phyloP scores from a whole-genome alignment of 2,797 vertebrate genomes.

The Rhodeus uyekii region DNA sequence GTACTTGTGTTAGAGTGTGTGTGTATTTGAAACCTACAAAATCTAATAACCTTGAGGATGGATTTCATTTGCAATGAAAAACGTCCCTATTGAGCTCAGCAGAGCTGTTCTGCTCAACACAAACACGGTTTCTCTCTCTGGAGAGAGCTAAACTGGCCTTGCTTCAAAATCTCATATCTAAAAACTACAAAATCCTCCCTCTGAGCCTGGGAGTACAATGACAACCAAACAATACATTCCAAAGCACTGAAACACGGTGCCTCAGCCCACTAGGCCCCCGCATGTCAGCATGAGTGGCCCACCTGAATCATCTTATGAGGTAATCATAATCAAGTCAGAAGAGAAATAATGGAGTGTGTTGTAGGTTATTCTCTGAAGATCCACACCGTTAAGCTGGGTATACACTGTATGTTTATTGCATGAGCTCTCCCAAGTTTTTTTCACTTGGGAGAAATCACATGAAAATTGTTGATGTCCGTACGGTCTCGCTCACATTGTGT shows the following conservation, averaged over 20 bases:
- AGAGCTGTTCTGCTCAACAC: constrained; percentile 66
- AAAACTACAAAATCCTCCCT: constrained; percentile 39
- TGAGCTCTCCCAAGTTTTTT: not conserved
- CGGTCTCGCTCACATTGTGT: too few relatives aligned
- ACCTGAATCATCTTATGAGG: constrained; percentile 18
- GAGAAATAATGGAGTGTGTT: not conserved
- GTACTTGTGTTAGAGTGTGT: constrained; percentile 24
- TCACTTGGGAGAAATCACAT: not conserved
- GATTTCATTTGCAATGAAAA: constrained; percentile 66
- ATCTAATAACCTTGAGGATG: constrained; percentile 54
- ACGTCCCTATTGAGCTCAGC: constrained; percentile 52
- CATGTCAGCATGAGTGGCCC: not conserved
- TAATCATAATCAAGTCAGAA: constrained; percentile 3
- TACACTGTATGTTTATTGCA: too few relatives aligned
- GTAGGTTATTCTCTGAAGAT: not conserved
- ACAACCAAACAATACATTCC: constrained; percentile 46
- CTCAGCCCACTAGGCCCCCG: not conserved
- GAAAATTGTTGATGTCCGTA: not conserved
- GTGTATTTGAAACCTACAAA: constrained; percentile 52
- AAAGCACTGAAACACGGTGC: constrained; percentile 22
- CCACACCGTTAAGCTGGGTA: not conserved
- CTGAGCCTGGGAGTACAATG: constrained; percentile 16
- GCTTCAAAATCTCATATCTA: constrained; percentile 39
- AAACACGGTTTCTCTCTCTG: constrained; percentile 62
- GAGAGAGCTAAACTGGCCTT: constrained; percentile 34